phyloP scores from a whole-genome alignment of 1,140 invertebrate species.

The Atta texana region DNA sequence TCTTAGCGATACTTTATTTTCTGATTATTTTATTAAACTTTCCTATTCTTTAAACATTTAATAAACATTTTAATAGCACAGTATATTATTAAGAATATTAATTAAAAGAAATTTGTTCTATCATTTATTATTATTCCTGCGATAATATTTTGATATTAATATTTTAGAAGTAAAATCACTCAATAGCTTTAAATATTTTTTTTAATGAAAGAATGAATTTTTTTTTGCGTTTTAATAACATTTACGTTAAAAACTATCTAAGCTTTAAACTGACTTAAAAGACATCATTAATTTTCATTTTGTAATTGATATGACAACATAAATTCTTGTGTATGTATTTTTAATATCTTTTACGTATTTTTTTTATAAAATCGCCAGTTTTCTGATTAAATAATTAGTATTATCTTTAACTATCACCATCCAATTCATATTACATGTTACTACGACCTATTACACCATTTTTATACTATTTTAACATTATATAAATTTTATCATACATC shows the following conservation, averaged over 20 bases:
- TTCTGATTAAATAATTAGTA: background rate
- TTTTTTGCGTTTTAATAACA: background rate
- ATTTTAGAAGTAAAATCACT: background rate
- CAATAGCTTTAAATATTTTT: background rate
- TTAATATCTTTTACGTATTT: background rate
- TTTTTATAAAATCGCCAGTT: background rate
- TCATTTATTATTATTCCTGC: background rate
- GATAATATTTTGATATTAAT: background rate
- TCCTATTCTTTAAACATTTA: background rate
- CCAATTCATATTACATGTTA: background rate
- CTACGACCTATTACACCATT: background rate
- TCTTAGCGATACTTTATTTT: background rate
- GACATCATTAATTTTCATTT: background rate
- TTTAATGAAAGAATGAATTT: background rate
- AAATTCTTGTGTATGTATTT: background rate
- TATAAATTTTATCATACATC: background rate
- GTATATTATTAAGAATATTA: background rate
- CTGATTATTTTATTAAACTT: background rate
- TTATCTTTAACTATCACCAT: no score
- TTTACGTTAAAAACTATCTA: background rate
- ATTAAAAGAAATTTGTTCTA: background rate
- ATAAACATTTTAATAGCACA: background rate
- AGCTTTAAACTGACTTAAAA: background rate
- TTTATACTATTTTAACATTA: background rate
- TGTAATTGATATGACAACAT: background rate